Conservation (phyloP, 2,888 invertebrate genomes). For the Lochmaea capreae region DNA sequence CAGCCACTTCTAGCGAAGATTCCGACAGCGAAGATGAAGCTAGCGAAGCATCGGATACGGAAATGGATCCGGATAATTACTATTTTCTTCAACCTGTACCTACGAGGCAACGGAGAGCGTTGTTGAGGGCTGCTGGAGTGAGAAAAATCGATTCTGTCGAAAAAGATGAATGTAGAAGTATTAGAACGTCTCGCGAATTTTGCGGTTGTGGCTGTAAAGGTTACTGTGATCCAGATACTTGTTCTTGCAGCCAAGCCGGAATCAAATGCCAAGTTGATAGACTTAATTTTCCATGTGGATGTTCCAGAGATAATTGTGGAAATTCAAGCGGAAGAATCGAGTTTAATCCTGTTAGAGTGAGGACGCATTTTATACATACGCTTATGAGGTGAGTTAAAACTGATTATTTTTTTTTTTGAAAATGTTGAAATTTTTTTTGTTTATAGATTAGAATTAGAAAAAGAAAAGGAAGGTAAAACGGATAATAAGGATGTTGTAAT, state of each 20-base stretch:
- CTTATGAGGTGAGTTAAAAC: constrained; percentile 77
- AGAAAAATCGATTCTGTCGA: constrained; percentile 93
- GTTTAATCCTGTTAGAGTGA: constrained; percentile 94
- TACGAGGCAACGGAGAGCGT: constrained; percentile 87
- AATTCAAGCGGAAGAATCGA: constrained; percentile 94
- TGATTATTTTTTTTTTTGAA: not conserved
- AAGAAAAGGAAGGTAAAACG: constrained; percentile 66
- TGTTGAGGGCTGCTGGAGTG: constrained; percentile 92
- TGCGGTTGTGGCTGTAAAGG: constrained; percentile 95
- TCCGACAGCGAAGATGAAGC: constrained; percentile 88
- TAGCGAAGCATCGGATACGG: constrained; percentile 84
- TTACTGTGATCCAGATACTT: constrained; percentile 94
- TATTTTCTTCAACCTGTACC: constrained; percentile 94
- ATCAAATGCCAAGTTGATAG: constrained; percentile 99
- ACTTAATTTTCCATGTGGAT: constrained; percentile 96
- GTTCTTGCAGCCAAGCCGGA: constrained; percentile 93
- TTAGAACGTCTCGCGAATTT: constrained; percentile 90
- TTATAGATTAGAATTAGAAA: constrained; percentile 76
- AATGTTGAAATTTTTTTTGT: constrained; percentile 1
- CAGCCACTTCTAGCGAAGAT: constrained; percentile 82
- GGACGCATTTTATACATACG: constrained; percentile 97
- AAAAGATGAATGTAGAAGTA: constrained; percentile 94
- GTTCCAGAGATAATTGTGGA: constrained; percentile 92
- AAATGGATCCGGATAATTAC: constrained; percentile 88
- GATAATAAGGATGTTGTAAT: constrained; percentile 64